phyloP scores from a whole-genome alignment of 1,140 invertebrate species.

The Akabosia matsudoensis region DNA sequence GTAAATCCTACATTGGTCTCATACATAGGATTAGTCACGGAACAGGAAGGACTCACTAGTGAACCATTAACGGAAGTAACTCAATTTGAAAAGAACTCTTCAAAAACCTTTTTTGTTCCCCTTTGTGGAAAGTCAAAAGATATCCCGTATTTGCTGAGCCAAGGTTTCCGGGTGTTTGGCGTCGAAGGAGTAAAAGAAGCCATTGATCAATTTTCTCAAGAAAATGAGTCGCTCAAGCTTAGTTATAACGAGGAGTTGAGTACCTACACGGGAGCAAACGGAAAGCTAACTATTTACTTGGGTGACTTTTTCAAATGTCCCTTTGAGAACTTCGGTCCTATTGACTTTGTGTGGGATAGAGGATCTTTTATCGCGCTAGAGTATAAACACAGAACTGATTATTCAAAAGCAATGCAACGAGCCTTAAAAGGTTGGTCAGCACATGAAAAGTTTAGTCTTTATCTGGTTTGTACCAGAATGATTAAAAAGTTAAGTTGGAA shows the following conservation, averaged over 20 bases:
- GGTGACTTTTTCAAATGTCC: constrained; percentile 35
- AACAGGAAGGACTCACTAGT: background rate
- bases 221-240: constrained; percentile 7
- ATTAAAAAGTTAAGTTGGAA: background rate
- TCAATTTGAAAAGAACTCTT: background rate
- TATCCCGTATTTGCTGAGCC: constrained; percentile 22
- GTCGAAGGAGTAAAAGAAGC: constrained; percentile 24
- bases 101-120: constrained; percentile 26
- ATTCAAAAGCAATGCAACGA: constrained; percentile 28
- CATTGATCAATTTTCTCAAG: constrained; percentile 19
- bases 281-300: constrained; percentile 22
- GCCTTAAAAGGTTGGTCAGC: background rate
- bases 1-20: constrained; percentile 6
- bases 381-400: constrained; percentile 11
- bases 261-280: constrained; percentile 12
- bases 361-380: constrained; percentile 31
- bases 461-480: background rate
- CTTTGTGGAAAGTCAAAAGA: constrained; percentile 32
- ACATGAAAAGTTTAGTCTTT: background rate
- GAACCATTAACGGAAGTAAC: background rate
- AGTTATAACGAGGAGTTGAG: background rate
- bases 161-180: constrained; percentile 3
- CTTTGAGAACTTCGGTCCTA: constrained; percentile 30
- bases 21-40: constrained; percentile 7
- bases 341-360: constrained; percentile 39